phyloP scores from a whole-genome alignment of 2,797 vertebrate genomes.

The Urosaurus nigricauda region DNA sequence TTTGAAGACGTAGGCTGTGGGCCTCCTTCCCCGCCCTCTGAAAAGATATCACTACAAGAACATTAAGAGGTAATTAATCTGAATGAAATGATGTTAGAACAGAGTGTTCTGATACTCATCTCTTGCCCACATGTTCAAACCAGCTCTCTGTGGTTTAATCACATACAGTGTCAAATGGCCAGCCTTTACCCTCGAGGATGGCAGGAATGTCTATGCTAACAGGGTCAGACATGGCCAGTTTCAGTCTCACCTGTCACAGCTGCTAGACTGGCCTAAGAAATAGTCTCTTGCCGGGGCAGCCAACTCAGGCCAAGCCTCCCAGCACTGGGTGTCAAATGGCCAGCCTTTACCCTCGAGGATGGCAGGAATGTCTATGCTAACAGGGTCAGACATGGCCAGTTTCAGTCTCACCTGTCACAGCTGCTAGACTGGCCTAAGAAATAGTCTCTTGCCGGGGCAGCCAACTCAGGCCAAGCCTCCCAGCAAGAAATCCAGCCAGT shows the following conservation, averaged over 20 bases:
- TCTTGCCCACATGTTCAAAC: neutral
- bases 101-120: conserved; percentile 4
- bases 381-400: neutral
- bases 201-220: neutral
- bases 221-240: neutral
- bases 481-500: neutral
- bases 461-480: neutral
- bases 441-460: neutral
- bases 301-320: neutral
- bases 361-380: neutral
- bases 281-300: neutral
- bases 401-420: conserved; percentile 21
- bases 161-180: neutral
- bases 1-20: neutral
- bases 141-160: neutral
- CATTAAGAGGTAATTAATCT: conserved; percentile 2
- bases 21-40: neutral
- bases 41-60: neutral
- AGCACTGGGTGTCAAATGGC: neutral
- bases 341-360: neutral
- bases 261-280: neutral
- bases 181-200: neutral
- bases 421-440: neutral
- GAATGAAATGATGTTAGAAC: conserved; percentile 14
- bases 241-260: conserved; percentile 21